Evolutionary conservation across 2,888 invertebrate genomes (phyloP), one percentile per base, ranked within the genome.

Genomic region (Euspilapteryx auroguttella): DNA sequence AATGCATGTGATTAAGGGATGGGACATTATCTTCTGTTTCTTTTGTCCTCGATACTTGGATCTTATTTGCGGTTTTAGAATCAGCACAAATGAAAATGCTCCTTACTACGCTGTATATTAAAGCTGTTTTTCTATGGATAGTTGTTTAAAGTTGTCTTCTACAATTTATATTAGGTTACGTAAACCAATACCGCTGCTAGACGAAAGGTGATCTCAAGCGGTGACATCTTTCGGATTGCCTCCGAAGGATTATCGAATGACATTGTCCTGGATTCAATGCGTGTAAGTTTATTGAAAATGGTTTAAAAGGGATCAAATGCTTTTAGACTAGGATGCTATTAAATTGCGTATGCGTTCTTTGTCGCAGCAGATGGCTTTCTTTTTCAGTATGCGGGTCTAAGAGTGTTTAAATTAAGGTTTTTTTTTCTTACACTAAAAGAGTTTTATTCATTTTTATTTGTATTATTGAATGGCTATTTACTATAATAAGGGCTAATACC

Each of bases 1-100:
- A 58, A 63, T 59, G 73, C 73, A 75, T 75, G 68, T 73, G 69
- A 75, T 75, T 73, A 73, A 64, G 63, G 71, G 71, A 73, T 69
- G 62, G 61, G 56, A 73, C 61, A 66, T 65, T 68, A 71, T 71
- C 58, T n/a, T 64, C 53, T 50, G 53, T 44, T 47, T 45, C 61
- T 59, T 58, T 66, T 68, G 62, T 63, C 55, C 52, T 37, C 49
- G 39, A 40, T 45, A 57, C 59, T 63, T 17, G 17, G 17, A 17
- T 17, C 17, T 8, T 17, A 17, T 8, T 17, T 17, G 8, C 5
- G 17, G 17, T 17, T 36, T n/a, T n/a, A n/a, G n/a, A n/a, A n/a
- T n/a, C n/a, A n/a, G n/a, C n/a, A n/a, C n/a, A n/a, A n/a, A n/a
- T n/a, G n/a, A n/a, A n/a, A n/a, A n/a, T n/a, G n/a, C n/a, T n/a